Percentiles rank a stretch among this genome's conserved stretches.
These are phyloP conservation scores for Portunus trituberculatus DNA, from an alignment of 1,140 invertebrate genomes.

Conservation along the genomic window DNA sequence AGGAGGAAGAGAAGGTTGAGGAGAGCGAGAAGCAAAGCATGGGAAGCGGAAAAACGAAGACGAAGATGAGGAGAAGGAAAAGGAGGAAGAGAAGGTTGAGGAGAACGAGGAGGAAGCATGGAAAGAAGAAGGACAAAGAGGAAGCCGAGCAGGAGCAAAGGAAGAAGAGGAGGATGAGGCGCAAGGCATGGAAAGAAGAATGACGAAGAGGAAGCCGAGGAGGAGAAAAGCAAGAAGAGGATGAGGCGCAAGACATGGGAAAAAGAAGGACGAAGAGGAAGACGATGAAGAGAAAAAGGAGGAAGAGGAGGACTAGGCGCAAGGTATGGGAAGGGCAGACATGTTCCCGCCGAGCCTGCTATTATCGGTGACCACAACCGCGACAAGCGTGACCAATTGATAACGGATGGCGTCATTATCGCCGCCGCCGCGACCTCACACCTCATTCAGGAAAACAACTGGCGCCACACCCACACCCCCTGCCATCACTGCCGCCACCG, in stretches of 20 bases:
- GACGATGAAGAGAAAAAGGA: too few relatives aligned
- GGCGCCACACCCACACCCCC: background rate
- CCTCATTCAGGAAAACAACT: slow-evolving; percentile 11
- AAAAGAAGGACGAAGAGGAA: too few relatives aligned
- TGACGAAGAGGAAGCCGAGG: background rate
- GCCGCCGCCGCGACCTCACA: background rate
- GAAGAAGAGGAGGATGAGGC: background rate
- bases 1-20: too few relatives aligned
- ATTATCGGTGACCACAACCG: too few relatives aligned
- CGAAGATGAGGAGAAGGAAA: background rate
- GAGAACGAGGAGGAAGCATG: background rate
- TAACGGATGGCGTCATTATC: background rate
- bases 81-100: background rate
- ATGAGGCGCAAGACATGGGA: too few relatives aligned
- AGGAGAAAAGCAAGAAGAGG: background rate
- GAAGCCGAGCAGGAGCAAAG: background rate
- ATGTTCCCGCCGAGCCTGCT: background rate
- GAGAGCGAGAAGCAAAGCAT: too few relatives aligned
- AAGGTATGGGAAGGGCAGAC: background rate
- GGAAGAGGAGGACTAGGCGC: background rate
- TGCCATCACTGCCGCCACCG: background rate
- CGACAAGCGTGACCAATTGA: background rate
- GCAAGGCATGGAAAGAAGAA: background rate
- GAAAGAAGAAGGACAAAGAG: background rate
- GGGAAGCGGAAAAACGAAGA: background rate